Evolutionary conservation across 2,888 invertebrate genomes (phyloP).

Genomic region (Rhagophthalmus giganteus): DNA sequence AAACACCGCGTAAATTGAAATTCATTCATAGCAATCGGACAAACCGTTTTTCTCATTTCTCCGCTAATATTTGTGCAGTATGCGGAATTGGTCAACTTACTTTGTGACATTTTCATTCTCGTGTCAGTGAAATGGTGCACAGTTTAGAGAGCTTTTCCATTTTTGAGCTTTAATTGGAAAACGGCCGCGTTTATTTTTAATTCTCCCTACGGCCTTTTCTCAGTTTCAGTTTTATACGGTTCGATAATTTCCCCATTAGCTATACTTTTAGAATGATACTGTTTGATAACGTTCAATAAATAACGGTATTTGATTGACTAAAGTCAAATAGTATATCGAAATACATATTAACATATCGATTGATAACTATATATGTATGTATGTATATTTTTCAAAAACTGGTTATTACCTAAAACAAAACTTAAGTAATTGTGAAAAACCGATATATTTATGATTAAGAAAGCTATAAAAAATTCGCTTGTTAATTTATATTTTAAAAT

Average conservation of each 20-base stretch:
- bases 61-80: conserved; percentile 6
- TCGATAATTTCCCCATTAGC: not conserved
- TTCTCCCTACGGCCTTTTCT: conserved; percentile 5
- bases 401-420: too few relatives aligned
- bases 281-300: too few relatives aligned
- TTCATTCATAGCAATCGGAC: conserved; percentile 44
- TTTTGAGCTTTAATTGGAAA: conserved; percentile 53
- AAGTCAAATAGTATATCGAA: too few relatives aligned
- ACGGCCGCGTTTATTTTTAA: conserved; percentile 43
- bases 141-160: conserved; percentile 53
- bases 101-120: conserved; percentile 49
- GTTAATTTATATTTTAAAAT: too few relatives aligned
- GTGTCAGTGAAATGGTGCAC: conserved; percentile 51
- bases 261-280: not conserved
- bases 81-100: conserved; percentile 35
- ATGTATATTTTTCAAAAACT: too few relatives aligned
- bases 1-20: conserved; percentile 51
- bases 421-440: too few relatives aligned
- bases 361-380: too few relatives aligned
- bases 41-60: conserved; percentile 28
- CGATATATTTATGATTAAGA: too few relatives aligned
- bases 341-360: too few relatives aligned
- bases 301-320: too few relatives aligned
- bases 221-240: conserved; percentile 12
- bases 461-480: too few relatives aligned